Percentiles rank a stretch among this genome's conserved stretches.
Conservation (phyloP, 2,113 vertebrate genomes). For the Sisor rabdophorus region DNA sequence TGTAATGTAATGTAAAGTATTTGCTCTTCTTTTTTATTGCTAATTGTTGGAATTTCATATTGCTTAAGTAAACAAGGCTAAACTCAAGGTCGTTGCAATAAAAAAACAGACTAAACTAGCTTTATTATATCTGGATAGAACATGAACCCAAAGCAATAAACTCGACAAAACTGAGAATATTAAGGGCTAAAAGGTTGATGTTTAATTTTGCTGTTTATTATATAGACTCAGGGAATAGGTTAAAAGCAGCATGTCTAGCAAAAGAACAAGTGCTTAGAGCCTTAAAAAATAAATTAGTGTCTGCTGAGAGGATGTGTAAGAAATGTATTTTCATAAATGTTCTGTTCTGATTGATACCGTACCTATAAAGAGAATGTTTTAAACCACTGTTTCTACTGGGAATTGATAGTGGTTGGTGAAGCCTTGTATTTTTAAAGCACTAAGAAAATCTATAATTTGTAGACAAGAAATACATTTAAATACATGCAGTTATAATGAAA, state of each 20-base stretch:
- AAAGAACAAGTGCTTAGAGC: constrained; percentile 23
- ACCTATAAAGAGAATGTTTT: not conserved
- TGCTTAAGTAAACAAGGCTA: not conserved
- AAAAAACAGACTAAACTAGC: not conserved
- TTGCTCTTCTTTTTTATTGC: not conserved
- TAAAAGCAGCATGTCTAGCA: not conserved
- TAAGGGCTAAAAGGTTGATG: constrained; percentile 27
- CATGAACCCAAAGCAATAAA: constrained; percentile 12
- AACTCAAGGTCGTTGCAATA: not conserved
- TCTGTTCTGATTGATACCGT: not conserved
- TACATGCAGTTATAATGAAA: no score
- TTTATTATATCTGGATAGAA: constrained; percentile 4
- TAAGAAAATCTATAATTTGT: no score
- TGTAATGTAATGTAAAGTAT: not conserved
- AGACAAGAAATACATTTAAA: no score
- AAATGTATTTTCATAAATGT: not conserved
- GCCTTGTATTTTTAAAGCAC: no score
- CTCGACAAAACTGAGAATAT: not conserved
- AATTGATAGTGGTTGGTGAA: no score
- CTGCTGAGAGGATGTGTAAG: constrained; percentile 6
- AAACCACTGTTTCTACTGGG: no score
- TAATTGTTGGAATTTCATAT: not conserved
- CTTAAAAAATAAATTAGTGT: constrained; percentile 14
- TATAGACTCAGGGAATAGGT: constrained; percentile 20
- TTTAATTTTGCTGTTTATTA: constrained; percentile 28